A percentile compares a stretch with the other conserved stretches of the same genome.
Evolutionary conservation across 2,797 vertebrate genomes (phyloP).

Genomic region (Oreochromis mossambicus): DNA sequence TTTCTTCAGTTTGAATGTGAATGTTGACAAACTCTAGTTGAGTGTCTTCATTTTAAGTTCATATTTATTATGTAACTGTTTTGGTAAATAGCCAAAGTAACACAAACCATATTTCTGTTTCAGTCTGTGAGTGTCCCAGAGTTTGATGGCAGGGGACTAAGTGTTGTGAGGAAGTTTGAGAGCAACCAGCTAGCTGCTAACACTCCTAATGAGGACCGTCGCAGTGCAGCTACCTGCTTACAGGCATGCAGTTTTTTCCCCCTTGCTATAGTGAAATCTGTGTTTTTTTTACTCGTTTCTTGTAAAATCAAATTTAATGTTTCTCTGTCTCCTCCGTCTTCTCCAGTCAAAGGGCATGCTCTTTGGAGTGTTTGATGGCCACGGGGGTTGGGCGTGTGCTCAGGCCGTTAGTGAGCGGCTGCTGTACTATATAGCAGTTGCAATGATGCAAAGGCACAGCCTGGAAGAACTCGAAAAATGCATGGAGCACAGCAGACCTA

Average conservation of each 20-base stretch:
- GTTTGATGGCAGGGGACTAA: constrained; percentile 73
- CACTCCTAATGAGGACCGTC: constrained; percentile 87
- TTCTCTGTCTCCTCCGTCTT: not conserved
- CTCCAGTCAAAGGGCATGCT: constrained; percentile 84
- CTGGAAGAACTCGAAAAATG: constrained; percentile 87
- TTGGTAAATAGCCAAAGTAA: not conserved
- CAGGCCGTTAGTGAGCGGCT: constrained; percentile 92
- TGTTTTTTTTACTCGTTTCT: not conserved
- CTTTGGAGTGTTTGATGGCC: constrained; percentile 94
- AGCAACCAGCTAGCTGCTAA: constrained; percentile 92
- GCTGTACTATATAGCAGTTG: constrained; percentile 87
- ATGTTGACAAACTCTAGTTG: not conserved
- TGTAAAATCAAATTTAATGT: not conserved
- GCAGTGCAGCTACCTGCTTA: constrained; percentile 86
- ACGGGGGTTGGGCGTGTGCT: constrained; percentile 89
- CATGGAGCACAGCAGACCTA: constrained; percentile 80
- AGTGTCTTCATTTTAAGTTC: not conserved
- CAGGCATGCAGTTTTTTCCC: constrained; percentile 45
- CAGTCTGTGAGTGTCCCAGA: constrained; percentile 74
- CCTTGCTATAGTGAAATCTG: not conserved
- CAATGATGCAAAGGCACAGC: constrained; percentile 83
- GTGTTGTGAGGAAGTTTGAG: constrained; percentile 85
- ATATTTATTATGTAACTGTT: not conserved
- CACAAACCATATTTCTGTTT: not conserved
- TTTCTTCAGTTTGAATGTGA: not conserved